phyloP scores from a whole-genome alignment of 2,888 invertebrate species.

The Drosophila koepferae region DNA sequence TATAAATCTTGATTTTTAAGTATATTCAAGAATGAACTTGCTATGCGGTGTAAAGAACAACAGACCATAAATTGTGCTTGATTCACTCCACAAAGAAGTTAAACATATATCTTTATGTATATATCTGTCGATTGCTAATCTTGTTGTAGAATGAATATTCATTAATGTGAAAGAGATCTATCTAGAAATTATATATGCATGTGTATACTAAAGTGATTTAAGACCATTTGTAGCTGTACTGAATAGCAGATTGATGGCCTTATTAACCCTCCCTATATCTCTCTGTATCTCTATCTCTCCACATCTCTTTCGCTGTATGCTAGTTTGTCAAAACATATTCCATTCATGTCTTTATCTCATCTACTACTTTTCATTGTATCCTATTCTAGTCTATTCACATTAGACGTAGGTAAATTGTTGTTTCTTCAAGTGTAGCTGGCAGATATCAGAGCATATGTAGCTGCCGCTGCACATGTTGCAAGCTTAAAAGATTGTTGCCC shows the following conservation, averaged over 20 bases:
- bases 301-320: neutral
- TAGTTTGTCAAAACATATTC: too few relatives aligned
- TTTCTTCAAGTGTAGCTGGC: conserved; percentile 1
- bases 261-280: neutral
- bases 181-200: neutral
- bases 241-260: neutral
- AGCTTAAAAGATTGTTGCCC: conserved; percentile 64
- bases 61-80: neutral
- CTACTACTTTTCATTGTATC: neutral
- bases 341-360: neutral
- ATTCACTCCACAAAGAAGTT: neutral
- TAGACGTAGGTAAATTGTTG: neutral
- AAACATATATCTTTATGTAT: neutral
- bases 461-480: conserved; percentile 55
- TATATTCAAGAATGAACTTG: neutral
- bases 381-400: neutral
- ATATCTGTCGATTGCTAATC: neutral
- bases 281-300: neutral
- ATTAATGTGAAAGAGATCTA: neutral
- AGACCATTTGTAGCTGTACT: neutral
- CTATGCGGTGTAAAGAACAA: neutral
- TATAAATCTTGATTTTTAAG: neutral
- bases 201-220: neutral
- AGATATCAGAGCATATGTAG: conserved; percentile 15
- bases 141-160: conserved; percentile 4